Base-by-base conservation (phyloP, 2,113 vertebrate species). In the Chiloscyllium plagiosum region DNA sequence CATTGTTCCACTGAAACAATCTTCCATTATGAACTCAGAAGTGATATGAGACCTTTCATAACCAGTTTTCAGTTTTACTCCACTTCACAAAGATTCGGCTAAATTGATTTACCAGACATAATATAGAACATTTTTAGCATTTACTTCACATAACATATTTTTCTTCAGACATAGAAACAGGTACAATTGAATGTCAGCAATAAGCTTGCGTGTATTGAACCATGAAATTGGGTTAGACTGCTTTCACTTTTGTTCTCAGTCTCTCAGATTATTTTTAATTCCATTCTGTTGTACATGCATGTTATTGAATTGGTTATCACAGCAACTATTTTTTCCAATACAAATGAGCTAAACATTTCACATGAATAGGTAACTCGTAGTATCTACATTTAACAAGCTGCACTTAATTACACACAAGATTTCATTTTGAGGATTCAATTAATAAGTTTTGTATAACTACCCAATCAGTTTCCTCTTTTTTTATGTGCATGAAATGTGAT, bases 281-380 rank as follows among this genome's bases (percentile, higher is more conserved):
- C 68, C 68, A 52, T 72, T 76, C 24, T 52, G 69, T 52, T 72
- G 10, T 95, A 52, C 68, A 76, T 24, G 13, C 42, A 19, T 17
- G 50, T 95, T 95, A 72, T 95, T 95, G 42, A 95, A 76, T 70
- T 95, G 68, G 70, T 95, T 61, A 90, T 61, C 24, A 90, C 26
- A 90, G 22, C 66, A 69, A 19, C 24, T 3, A 17, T 33, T 4
- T 70, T 29, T 13, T 50, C 37, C 69, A 29, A 52, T 72, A 95
- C 4, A 72, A 47, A 69, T 52, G 42, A 29, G 2, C 22, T 17
- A 52, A 24, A 72, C 47, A 72, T 6, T 72, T 72, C 42, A 22
- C 47, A 76, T 7, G 42, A 19, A 95, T 22, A 72, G 68, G 26
- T 95, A 65, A 95, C 12, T 69, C 26, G 29, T 70, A 22, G 12